Percentiles rank a stretch among this genome's conserved stretches.
These are phyloP conservation scores for Diogma glabrata DNA, from an alignment of 2,888 invertebrate species.

Conservation along the genomic window DNA sequence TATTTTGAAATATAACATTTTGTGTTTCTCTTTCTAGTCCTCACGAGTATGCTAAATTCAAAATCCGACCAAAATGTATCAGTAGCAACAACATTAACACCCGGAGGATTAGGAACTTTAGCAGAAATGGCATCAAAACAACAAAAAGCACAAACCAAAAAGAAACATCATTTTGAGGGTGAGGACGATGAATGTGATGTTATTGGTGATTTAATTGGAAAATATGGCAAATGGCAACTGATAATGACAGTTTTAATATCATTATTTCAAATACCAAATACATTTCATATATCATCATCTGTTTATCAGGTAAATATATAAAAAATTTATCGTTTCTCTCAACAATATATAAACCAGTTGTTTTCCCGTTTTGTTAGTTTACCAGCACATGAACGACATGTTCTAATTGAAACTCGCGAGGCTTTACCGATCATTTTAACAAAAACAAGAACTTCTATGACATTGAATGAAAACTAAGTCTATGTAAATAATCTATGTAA, in stretches of 20 bases:
- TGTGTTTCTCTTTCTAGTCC: not conserved
- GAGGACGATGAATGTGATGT: slow-evolving; percentile 47
- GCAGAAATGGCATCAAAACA: slow-evolving; percentile 1
- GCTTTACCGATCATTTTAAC: too few relatives aligned
- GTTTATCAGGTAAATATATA: slow-evolving; percentile 61
- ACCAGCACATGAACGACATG: too few relatives aligned
- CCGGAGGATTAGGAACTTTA: not conserved
- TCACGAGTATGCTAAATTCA: slow-evolving; percentile 6
- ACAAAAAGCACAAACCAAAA: slow-evolving; percentile 3
- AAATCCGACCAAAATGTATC: slow-evolving; percentile 2
- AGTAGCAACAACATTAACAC: slow-evolving; percentile 1
- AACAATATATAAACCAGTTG: too few relatives aligned
- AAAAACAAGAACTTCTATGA: too few relatives aligned
- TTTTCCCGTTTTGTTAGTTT: too few relatives aligned
- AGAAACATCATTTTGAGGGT: slow-evolving; percentile 14
- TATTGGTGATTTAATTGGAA: slow-evolving; percentile 55
- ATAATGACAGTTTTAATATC: slow-evolving; percentile 61
- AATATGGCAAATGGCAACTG: slow-evolving; percentile 67
- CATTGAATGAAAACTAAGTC: too few relatives aligned
- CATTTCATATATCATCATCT: slow-evolving; percentile 67
- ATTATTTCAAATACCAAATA: slow-evolving; percentile 66
- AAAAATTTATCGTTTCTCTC: too few relatives aligned
- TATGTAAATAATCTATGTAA: too few relatives aligned
- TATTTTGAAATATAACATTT: not conserved
- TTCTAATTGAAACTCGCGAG: too few relatives aligned